Evolutionary conservation across 2,797 vertebrate species (phyloP), one percentile per base, ranked within the genome.

Genomic region (Myotis pilosus): DNA sequence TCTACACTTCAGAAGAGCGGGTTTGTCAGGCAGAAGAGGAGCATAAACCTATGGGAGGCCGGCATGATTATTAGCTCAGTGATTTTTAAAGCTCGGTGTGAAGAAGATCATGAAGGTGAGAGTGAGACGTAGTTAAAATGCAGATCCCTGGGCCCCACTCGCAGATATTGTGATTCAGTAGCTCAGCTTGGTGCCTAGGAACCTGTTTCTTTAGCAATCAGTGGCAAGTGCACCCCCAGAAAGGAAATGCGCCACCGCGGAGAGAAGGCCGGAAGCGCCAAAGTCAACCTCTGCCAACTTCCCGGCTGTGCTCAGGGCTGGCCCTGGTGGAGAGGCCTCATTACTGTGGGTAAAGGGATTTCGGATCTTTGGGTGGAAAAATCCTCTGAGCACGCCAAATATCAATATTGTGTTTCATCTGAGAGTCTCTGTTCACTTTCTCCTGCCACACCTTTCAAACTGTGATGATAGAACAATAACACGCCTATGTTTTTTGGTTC

Each of bases 321-420:
- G 83, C 60, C 94, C 75, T 87, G 71, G 55, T 81, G 60, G 82
- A 76, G 90, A 95, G 91, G 80, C 53, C 8, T 87, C 53, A 91
- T 92, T 79, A 82, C 62, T 94, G 86, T 88, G 95, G 96, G 92
- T 96, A 91, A 92, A 96, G 28, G 72, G 94, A 96, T 94, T 96
- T 96, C 84, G n/a, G 89, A 91, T 96, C 94, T 96, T 96, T 96
- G 97, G 97, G 96, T 94, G 95, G 96, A 96, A 97, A 97, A 97
- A 91, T 76, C 89, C 53, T 51, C 68, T 68, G 33, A 92, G 83
- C 72, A 7, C 92, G 96, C 96, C 96, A 97, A 97, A 96, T 95
- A 96, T 97, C 97, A 97, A 96, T 97, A 97, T 97, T 97, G 94
- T 97, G 94, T 95, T 97, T 97, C 92, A 94, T 96, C 92, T 94